Percentiles rank a stretch among this genome's conserved stretches.
Evolutionary conservation across 2,888 invertebrate genomes (phyloP).

Genomic region (Masnerella sp.): DNA sequence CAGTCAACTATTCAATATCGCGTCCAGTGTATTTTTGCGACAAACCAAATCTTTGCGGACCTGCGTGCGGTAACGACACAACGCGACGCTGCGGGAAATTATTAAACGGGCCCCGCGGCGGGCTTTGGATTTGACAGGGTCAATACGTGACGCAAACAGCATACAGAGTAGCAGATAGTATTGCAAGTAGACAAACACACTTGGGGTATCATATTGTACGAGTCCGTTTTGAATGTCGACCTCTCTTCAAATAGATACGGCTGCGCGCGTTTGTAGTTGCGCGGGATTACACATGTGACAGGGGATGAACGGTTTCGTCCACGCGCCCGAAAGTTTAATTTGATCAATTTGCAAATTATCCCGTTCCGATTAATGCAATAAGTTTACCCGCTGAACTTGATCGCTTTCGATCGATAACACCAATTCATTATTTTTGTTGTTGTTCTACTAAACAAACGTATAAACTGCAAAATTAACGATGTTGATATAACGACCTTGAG

Average conservation of each 20-base stretch:
- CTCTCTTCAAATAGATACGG: conserved; percentile 48
- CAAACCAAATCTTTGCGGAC: conserved; percentile 20
- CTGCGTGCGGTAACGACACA: conserved; percentile 17
- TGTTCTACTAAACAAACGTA: too few relatives aligned
- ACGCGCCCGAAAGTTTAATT: conserved; percentile 31
- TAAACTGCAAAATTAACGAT: too few relatives aligned
- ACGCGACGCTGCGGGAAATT: conserved; percentile 26
- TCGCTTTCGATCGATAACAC: not conserved
- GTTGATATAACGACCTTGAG: too few relatives aligned
- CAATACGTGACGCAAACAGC: conserved; percentile 38
- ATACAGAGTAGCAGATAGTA: conserved; percentile 41
- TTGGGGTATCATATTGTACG: conserved; percentile 50
- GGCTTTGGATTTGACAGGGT: conserved; percentile 44
- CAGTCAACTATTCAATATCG: too few relatives aligned
- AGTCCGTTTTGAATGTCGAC: conserved; percentile 47
- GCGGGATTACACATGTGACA: conserved; percentile 30
- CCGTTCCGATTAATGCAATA: conserved; percentile 7
- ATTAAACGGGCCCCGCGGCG: conserved; percentile 35
- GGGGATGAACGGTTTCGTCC: conserved; percentile 8
- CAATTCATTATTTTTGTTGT: too few relatives aligned
- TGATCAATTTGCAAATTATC: conserved; percentile 30
- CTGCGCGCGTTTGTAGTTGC: conserved; percentile 18
- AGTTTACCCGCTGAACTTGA: not conserved
- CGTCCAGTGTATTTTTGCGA: too few relatives aligned
- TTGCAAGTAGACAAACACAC: conserved; percentile 49